Conservation (phyloP, 2,888 invertebrate genomes). For the Clunio marinus region DNA sequence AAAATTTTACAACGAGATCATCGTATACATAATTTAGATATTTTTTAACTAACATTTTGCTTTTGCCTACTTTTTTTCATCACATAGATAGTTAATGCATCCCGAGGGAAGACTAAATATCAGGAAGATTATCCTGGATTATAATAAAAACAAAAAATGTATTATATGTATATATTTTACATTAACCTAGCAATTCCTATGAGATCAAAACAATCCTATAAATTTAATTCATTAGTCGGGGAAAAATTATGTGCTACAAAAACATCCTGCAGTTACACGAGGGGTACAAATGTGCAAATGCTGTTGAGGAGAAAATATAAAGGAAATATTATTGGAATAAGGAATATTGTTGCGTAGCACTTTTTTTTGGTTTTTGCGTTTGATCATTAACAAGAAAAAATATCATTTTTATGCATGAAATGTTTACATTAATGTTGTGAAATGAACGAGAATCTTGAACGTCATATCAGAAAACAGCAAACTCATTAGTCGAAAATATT, state of each 20-base stretch:
- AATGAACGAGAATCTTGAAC: background rate
- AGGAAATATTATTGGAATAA: too few species aligned
- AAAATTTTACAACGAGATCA: background rate
- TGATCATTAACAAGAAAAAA: slow-evolving; percentile 33
- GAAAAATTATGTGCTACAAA: too few species aligned
- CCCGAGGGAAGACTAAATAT: slow-evolving; percentile 33
- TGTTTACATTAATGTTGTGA: slow-evolving; percentile 1
- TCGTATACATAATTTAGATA: background rate
- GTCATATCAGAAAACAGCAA: slow-evolving; percentile 27
- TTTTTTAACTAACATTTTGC: too few species aligned
- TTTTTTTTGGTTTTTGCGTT: too few species aligned
- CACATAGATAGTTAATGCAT: slow-evolving; percentile 27
- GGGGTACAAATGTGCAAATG: too few species aligned
- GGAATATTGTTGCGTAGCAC: too few species aligned
- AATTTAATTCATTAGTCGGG: slow-evolving; percentile 32
- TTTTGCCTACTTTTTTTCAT: slow-evolving; percentile 17
- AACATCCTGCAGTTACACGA: too few species aligned
- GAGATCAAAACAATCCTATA: slow-evolving; percentile 35
- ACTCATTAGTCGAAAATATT: slow-evolving; percentile 35
- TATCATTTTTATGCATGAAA: slow-evolving; percentile 35
- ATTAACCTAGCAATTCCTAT: background rate
- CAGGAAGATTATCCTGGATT: slow-evolving; percentile 36
- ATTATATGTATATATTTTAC: background rate
- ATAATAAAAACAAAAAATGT: slow-evolving; percentile 26
- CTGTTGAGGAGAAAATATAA: too few species aligned